These are phyloP conservation scores for Ferrisia virgata DNA, from an alignment of 2,888 invertebrate genomes.

Conservation along the genomic window DNA sequence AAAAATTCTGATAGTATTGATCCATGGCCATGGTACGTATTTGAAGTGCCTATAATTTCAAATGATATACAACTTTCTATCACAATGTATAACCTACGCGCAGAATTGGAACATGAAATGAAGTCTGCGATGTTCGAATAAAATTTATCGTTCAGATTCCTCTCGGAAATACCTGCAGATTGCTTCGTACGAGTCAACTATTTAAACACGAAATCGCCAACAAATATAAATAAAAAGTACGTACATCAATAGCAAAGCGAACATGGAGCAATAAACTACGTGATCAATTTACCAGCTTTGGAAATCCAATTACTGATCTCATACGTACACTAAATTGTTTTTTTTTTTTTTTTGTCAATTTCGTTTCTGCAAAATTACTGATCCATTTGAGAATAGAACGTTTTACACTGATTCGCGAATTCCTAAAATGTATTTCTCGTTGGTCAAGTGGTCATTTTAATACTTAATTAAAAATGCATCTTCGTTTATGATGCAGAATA, in stretches of 20 bases:
- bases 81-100: too few species aligned
- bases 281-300: not conserved
- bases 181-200: not conserved
- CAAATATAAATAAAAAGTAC: not conserved
- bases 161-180: not conserved
- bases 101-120: not conserved
- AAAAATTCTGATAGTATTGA: too few species aligned
- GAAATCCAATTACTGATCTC: not conserved
- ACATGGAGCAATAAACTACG: not conserved
- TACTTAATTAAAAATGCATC: too few species aligned
- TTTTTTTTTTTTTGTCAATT: not conserved
- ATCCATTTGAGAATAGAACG: not conserved
- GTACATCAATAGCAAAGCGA: not conserved
- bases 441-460: too few species aligned
- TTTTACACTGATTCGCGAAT: not conserved
- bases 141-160: not conserved
- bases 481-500: too few species aligned
- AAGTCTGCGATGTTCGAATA: not conserved
- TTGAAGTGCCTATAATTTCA: too few species aligned
- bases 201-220: not conserved
- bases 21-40: too few species aligned
- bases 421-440: not conserved
- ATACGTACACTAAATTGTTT: not conserved
- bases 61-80: not conserved
- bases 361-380: not conserved